Evolutionary conservation across 1,140 invertebrate species (phyloP).

Genomic region (Drosophila jambulina): DNA sequence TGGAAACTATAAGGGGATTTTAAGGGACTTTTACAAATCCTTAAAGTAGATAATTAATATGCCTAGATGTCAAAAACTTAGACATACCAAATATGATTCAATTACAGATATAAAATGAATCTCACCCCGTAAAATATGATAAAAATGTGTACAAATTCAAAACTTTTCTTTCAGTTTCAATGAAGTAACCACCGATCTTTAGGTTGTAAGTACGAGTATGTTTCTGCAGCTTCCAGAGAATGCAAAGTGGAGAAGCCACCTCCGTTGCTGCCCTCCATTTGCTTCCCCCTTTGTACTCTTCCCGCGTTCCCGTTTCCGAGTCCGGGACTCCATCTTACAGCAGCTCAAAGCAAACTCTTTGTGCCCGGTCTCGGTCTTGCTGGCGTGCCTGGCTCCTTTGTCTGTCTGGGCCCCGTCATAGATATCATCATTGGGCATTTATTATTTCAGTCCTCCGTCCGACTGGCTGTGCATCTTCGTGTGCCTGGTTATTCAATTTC

Average conservation of each 20-base stretch:
- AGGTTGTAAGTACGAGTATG: background rate
- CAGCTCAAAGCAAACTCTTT: slow-evolving; percentile 53
- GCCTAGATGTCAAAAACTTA: background rate
- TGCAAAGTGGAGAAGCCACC: slow-evolving; percentile 47
- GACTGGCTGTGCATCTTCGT: slow-evolving; percentile 24
- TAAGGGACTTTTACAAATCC: background rate
- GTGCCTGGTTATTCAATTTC: slow-evolving; percentile 62
- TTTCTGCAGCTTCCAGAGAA: slow-evolving; percentile 29
- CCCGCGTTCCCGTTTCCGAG: background rate
- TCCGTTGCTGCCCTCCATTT: slow-evolving; percentile 5
- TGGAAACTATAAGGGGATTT: no score
- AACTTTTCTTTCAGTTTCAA: background rate
- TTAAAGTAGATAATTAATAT: no score
- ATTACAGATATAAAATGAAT: background rate
- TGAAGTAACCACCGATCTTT: slow-evolving; percentile 12
- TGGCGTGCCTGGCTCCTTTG: slow-evolving; percentile 54
- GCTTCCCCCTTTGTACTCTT: background rate
- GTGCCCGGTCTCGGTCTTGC: slow-evolving; percentile 34
- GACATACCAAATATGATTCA: background rate
- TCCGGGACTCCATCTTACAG: slow-evolving; percentile 13
- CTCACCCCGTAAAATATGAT: no score
- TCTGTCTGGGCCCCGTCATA: slow-evolving; percentile 59
- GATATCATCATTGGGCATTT: slow-evolving; percentile 80
- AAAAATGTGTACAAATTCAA: background rate
- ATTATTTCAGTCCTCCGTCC: slow-evolving; percentile 57